Conservation (phyloP, 2,113 vertebrate genomes). For the Poeciliopsis turrubarensis region DNA sequence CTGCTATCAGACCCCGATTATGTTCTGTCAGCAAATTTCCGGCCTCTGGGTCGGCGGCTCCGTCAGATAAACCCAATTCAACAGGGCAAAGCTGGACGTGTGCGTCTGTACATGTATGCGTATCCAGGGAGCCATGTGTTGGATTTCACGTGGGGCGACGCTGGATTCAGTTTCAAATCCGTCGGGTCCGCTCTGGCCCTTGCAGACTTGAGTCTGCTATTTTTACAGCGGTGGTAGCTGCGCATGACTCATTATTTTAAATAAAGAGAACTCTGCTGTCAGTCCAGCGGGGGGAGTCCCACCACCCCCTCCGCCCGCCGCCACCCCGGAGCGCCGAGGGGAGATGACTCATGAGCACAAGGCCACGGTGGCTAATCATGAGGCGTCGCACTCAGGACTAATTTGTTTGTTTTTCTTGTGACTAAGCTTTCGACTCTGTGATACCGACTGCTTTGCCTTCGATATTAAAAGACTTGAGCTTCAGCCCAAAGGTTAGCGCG, state of each 20-base stretch:
- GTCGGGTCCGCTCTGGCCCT: conserved; percentile 9
- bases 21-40: conserved; percentile 1
- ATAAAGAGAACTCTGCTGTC: conserved; percentile 53
- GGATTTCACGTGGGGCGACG: conserved; percentile 4
- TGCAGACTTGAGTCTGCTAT: conserved; percentile 18
- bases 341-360: conserved; percentile 70
- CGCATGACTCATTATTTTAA: conserved; percentile 66
- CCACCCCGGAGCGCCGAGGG: conserved; percentile 32
- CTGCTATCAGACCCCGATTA: conserved; percentile 18
- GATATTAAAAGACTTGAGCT: neutral
- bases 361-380: conserved; percentile 60
- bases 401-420: conserved; percentile 24
- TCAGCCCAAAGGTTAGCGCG: neutral
- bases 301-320: too few relatives aligned
- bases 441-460: conserved; percentile 21
- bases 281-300: conserved; percentile 48
- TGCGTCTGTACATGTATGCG: neutral
- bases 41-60: neutral
- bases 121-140: neutral
- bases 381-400: conserved; percentile 52
- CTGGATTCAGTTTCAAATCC: neutral
- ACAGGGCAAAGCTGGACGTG: neutral
- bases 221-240: conserved; percentile 29
- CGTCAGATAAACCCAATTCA: neutral
- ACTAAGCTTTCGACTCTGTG: conserved; percentile 16